Conservation (phyloP, 1,140 invertebrate species). For the Chironomus tepperi region DNA sequence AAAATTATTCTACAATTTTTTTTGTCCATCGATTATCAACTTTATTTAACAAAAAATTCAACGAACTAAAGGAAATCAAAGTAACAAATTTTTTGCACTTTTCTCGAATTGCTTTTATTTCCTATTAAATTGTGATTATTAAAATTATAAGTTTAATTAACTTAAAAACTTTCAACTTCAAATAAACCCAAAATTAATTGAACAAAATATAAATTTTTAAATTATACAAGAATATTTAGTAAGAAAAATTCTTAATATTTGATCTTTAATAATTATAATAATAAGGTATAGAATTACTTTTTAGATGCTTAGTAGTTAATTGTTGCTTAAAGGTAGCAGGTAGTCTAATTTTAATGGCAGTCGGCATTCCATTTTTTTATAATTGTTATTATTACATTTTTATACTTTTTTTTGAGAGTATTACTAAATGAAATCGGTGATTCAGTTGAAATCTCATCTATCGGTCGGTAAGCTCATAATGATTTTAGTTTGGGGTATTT, state of each 20-base stretch:
- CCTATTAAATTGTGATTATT: too few species aligned
- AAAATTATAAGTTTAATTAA: too few species aligned
- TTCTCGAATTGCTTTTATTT: too few species aligned
- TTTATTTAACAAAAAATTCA: too few species aligned
- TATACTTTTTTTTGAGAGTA: background rate
- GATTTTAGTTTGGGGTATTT: background rate
- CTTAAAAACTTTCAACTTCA: too few species aligned
- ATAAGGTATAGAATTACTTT: conserved; percentile 23
- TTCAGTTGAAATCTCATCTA: conserved; percentile 13
- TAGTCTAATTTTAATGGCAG: conserved; percentile 23
- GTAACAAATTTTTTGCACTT: too few species aligned
- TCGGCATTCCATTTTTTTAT: conserved; percentile 23
- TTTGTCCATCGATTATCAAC: too few species aligned
- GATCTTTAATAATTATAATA: conserved; percentile 9
- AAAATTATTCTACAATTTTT: too few species aligned
- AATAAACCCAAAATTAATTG: too few species aligned
- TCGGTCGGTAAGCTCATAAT: conserved; percentile 6
- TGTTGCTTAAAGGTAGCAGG: conserved; percentile 23
- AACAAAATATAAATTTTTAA: too few species aligned
- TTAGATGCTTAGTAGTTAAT: conserved; percentile 23
- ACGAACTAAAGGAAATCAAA: too few species aligned
- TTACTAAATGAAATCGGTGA: background rate
- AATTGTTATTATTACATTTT: conserved; percentile 2
- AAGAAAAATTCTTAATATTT: conserved; percentile 10
- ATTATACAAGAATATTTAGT: too few species aligned